phyloP scores from a whole-genome alignment of 2,113 vertebrate genomes.

The Penelope pileata region DNA sequence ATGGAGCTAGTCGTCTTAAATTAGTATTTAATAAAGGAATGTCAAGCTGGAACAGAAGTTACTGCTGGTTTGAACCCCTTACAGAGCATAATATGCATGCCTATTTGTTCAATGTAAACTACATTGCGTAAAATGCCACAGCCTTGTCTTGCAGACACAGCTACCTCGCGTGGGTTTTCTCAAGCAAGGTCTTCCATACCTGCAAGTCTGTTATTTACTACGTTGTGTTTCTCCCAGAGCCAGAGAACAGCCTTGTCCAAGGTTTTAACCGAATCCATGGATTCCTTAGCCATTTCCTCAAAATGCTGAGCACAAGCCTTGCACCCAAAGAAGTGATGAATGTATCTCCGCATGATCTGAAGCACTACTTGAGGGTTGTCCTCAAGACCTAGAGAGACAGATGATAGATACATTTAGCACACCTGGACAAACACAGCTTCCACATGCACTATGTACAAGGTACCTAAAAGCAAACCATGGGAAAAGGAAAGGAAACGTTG shows the following conservation, averaged over 20 bases:
- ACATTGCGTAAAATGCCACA: accelerated
- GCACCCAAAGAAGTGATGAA: slow-evolving; percentile 91
- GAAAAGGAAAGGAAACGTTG: not conserved
- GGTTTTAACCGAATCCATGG: slow-evolving; percentile 76
- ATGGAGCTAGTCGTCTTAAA: not conserved
- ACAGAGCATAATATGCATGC: not conserved
- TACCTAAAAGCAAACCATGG: accelerated
- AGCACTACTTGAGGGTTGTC: slow-evolving; percentile 80
- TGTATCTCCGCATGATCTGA: slow-evolving; percentile 84
- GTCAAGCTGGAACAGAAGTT: not conserved
- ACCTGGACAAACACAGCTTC: not conserved
- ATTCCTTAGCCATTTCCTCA: slow-evolving; percentile 83
- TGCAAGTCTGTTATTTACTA: slow-evolving; percentile 86
- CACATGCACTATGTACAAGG: accelerated
- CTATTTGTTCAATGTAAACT: not conserved
- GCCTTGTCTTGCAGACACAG: not conserved
- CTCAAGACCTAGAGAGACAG: slow-evolving; percentile 76
- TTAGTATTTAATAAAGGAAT: not conserved
- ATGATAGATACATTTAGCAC: not conserved
- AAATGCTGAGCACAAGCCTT: slow-evolving; percentile 88
- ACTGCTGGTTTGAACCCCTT: not conserved
- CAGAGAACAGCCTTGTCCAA: slow-evolving; percentile 84
- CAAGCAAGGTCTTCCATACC: slow-evolving; percentile 61
- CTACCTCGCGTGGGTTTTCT: not conserved
- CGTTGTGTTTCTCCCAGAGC: slow-evolving; percentile 95